A percentile compares a stretch with the other conserved stretches of the same genome.
These are phyloP conservation scores for Limonius californicus DNA, from an alignment of 1,140 invertebrate species.

Conservation along the genomic window DNA sequence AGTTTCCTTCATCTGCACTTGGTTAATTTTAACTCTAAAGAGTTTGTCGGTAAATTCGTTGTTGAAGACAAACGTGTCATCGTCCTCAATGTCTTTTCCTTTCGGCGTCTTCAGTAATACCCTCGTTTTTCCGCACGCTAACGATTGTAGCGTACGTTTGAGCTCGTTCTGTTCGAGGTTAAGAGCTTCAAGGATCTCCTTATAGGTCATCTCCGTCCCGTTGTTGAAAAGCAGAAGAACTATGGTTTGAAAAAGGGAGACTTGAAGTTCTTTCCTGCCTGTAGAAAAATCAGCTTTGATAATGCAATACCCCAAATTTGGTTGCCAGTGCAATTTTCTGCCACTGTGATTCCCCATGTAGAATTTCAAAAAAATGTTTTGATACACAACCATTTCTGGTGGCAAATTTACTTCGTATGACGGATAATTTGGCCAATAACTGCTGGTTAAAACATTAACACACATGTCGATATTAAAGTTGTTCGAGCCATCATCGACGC, in stretches of 20 bases:
- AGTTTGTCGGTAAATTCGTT: slow-evolving; percentile 93
- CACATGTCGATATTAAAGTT: slow-evolving; percentile 65
- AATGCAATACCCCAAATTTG: slow-evolving; percentile 91
- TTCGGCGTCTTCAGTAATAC: slow-evolving; percentile 84
- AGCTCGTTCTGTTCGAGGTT: slow-evolving; percentile 88
- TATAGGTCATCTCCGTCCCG: slow-evolving; percentile 71
- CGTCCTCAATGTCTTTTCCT: slow-evolving; percentile 79
- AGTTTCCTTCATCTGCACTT: slow-evolving; percentile 99
- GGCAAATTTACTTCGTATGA: slow-evolving; percentile 87
- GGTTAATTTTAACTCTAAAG: slow-evolving; percentile 97
- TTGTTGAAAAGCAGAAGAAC: slow-evolving; percentile 93
- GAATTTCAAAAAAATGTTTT: slow-evolving; percentile 94
- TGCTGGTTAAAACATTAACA: slow-evolving; percentile 94
- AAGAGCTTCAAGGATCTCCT: slow-evolving; percentile 83
- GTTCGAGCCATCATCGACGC: slow-evolving; percentile 52
- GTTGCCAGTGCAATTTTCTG: slow-evolving; percentile 95
- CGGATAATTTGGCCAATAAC: slow-evolving; percentile 97
- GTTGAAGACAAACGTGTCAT: slow-evolving; percentile 87
- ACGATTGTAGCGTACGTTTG: slow-evolving; percentile 86
- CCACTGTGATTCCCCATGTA: slow-evolving; percentile 95
- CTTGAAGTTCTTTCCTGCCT: slow-evolving; percentile 91
- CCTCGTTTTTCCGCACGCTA: slow-evolving; percentile 91
- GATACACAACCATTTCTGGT: slow-evolving; percentile 82
- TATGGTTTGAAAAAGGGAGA: slow-evolving; percentile 94
- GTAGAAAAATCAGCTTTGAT: slow-evolving; percentile 82